A percentile compares a stretch with the other conserved stretches of the same genome.
These are phyloP conservation scores for Amiota mariae DNA, from an alignment of 2,888 invertebrate genomes.

Conservation along the genomic window DNA sequence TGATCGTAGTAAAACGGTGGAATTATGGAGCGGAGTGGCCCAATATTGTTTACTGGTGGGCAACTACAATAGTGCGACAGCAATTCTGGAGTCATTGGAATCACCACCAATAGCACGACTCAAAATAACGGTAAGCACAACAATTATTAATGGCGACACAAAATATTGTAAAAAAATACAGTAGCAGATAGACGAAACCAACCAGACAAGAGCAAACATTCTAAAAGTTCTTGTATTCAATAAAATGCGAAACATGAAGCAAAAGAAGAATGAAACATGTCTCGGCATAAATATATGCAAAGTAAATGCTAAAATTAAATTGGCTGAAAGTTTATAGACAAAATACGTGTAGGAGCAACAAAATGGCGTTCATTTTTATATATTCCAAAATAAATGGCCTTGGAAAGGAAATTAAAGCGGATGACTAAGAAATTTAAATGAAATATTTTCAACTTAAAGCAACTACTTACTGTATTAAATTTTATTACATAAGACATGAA, in stretches of 20 bases:
- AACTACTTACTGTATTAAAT: no score
- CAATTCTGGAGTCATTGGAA: conserved; percentile 72
- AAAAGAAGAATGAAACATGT: conserved; percentile 31
- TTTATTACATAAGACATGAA: neutral
- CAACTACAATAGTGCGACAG: conserved; percentile 73
- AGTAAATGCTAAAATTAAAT: conserved; percentile 47
- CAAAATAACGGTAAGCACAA: conserved; percentile 71
- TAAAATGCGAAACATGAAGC: neutral
- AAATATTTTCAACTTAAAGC: neutral
- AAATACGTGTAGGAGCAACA: conserved; percentile 46
- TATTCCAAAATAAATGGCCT: conserved; percentile 11
- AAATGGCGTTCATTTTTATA: conserved; percentile 40
- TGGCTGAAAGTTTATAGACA: conserved; percentile 46
- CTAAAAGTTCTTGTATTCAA: neutral
- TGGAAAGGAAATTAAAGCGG: conserved; percentile 8
- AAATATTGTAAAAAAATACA: conserved; percentile 23
- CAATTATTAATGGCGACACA: conserved; percentile 19
- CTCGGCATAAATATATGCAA: conserved; percentile 40
- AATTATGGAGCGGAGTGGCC: conserved; percentile 73
- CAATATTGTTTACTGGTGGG: conserved; percentile 73
- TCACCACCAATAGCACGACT: conserved; percentile 73
- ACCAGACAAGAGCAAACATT: conserved; percentile 23
- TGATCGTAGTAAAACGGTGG: conserved; percentile 71
- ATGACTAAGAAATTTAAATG: neutral
- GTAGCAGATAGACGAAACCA: neutral